Conservation (phyloP, 2,113 vertebrate genomes). For the Empidonax traillii region DNA sequence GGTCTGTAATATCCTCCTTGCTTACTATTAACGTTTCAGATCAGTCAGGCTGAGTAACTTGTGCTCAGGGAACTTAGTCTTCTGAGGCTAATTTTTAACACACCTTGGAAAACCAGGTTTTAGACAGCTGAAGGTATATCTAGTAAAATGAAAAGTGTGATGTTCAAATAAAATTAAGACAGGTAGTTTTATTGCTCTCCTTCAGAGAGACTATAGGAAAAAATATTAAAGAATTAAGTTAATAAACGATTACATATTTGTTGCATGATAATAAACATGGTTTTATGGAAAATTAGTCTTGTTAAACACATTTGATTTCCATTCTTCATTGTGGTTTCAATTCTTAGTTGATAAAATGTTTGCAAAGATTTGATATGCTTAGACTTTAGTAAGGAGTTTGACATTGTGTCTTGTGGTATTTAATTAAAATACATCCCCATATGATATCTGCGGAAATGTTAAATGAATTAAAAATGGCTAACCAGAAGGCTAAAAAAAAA, state of each 20-base stretch:
- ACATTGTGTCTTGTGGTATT: background rate
- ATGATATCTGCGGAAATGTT: background rate
- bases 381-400: background rate
- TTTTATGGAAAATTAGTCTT: background rate
- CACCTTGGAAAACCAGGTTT: background rate
- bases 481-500: background rate
- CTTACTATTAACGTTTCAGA: background rate
- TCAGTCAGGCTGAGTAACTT: background rate
- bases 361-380: background rate
- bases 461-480: background rate
- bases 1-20: conserved; percentile 31
- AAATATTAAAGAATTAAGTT: background rate
- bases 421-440: background rate
- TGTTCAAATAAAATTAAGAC: background rate
- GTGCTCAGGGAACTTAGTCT: background rate
- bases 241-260: background rate
- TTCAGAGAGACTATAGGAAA: background rate
- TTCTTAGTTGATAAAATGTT: background rate
- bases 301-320: background rate
- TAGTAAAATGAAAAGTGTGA: background rate
- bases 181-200: background rate
- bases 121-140: background rate
- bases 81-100: conserved; percentile 36
- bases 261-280: background rate
- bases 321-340: background rate